Conservation (phyloP, 2,113 vertebrate genomes). For the Mellivora capensis region DNA sequence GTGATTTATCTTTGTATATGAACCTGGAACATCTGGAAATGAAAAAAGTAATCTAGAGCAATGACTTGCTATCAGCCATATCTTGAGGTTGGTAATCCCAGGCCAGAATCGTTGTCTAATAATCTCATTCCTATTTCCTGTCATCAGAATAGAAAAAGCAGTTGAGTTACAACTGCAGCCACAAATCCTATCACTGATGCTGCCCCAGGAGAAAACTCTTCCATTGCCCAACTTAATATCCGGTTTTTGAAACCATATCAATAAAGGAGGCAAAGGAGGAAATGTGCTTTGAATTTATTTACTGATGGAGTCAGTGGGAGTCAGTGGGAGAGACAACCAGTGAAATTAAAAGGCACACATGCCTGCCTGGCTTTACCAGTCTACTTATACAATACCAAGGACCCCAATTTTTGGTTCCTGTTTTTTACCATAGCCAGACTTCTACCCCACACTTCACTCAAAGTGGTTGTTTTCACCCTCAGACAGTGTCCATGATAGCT, state of each 20-base stretch:
- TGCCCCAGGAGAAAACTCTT: neutral
- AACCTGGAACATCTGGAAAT: neutral
- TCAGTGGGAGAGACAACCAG: neutral
- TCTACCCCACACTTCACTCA: neutral
- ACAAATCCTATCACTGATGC: neutral
- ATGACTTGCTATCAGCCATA: neutral
- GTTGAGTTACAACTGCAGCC: neutral
- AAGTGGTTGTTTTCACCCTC: neutral
- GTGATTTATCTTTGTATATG: no score
- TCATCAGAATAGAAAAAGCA: neutral
- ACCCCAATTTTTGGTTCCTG: neutral
- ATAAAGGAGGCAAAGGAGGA: neutral
- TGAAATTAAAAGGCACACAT: neutral
- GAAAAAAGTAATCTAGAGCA: neutral
- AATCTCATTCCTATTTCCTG: neutral
- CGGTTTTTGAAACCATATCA: neutral
- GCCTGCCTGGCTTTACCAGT: neutral
- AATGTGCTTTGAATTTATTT: neutral
- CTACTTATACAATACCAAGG: neutral
- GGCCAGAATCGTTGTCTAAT: neutral
- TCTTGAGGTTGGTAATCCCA: neutral
- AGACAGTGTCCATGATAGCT: no score
- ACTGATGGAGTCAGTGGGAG: no score
- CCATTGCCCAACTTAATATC: neutral
- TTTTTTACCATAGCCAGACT: neutral